A percentile compares a stretch with the other conserved stretches of the same genome.
Evolutionary conservation across 2,797 vertebrate genomes (phyloP).

Genomic region (Chloroceryle inda): DNA sequence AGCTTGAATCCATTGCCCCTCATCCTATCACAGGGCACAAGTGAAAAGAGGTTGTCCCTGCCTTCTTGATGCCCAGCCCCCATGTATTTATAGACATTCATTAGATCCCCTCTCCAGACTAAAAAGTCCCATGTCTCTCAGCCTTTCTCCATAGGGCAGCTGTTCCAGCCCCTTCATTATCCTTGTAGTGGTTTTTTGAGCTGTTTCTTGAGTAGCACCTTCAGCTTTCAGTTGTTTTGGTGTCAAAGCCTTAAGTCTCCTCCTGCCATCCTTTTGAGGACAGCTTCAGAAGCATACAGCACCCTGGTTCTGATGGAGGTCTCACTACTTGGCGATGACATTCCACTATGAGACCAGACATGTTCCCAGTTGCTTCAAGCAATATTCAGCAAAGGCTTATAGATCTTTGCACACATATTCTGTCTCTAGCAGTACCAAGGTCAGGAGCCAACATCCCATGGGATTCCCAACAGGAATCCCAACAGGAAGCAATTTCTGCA

Average conservation of each 20-base stretch:
- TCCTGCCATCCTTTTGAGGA: background rate
- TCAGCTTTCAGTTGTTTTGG: accelerated
- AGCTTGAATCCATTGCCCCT: too few species aligned
- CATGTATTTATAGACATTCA: too few species aligned
- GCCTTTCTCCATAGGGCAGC: too few species aligned
- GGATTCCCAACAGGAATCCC: too few species aligned
- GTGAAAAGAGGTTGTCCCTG: too few species aligned
- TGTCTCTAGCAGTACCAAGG: background rate
- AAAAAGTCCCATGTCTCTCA: too few species aligned
- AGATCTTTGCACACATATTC: background rate
- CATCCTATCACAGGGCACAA: too few species aligned
- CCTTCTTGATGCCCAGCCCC: too few species aligned
- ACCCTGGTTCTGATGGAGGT: background rate
- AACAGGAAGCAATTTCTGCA: background rate
- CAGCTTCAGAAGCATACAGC: background rate
- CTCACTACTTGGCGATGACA: background rate
- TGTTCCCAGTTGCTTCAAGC: background rate
- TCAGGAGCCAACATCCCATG: background rate
- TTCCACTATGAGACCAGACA: background rate
- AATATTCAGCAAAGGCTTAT: background rate
- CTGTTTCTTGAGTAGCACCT: background rate
- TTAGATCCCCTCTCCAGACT: too few species aligned
- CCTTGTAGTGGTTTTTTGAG: background rate
- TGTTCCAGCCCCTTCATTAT: too few species aligned
- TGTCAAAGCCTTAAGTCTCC: background rate